Percentiles rank a stretch among this genome's conserved stretches.
phyloP scores from a whole-genome alignment of 2,888 invertebrate genomes.

The Hymenopus coronatus region DNA sequence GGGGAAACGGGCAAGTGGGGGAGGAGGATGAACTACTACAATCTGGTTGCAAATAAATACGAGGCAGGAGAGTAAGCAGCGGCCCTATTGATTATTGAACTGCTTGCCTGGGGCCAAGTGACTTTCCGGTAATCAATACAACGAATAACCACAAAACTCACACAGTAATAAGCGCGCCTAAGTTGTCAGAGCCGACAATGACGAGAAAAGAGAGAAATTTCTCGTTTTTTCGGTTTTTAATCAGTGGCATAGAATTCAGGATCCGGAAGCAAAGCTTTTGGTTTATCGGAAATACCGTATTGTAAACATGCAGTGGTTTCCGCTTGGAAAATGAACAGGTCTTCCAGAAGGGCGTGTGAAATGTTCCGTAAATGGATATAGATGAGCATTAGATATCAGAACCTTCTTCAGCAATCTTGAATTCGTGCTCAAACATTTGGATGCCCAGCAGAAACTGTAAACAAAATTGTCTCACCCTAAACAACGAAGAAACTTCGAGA shows the following conservation, averaged over 20 bases:
- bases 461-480: no score
- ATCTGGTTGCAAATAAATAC: background rate
- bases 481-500: no score
- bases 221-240: background rate
- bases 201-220: background rate
- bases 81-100: background rate
- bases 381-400: no score
- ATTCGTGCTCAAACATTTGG: no score
- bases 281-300: background rate
- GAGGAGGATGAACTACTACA: background rate
- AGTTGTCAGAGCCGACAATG: background rate
- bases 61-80: background rate
- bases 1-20: background rate
- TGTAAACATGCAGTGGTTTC: background rate
- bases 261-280: background rate
- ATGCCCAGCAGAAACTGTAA: no score
- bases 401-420: no score
- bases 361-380: background rate
- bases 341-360: background rate
- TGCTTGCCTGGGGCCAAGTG: background rate
- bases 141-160: background rate
- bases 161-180: background rate
- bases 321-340: background rate
- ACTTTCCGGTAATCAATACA: background rate
- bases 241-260: background rate